phyloP scores from a whole-genome alignment of 1,140 invertebrate species.

The Drosophila prosaltans region DNA sequence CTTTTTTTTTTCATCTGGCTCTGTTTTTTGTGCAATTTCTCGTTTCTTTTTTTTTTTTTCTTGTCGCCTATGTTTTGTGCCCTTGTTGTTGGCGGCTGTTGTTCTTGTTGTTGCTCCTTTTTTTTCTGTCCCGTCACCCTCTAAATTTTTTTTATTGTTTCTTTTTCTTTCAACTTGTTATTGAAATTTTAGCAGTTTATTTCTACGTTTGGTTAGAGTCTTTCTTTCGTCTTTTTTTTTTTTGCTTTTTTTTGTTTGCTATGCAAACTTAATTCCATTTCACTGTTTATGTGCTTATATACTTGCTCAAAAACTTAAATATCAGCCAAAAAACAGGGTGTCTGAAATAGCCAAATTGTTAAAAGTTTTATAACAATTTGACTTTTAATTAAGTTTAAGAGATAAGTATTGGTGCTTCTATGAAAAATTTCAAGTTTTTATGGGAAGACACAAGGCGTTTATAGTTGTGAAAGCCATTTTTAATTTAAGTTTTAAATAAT shows the following conservation, averaged over 20 bases:
- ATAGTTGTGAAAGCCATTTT: too few species aligned
- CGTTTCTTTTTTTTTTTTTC: slow-evolving; percentile 23
- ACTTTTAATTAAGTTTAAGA: too few species aligned
- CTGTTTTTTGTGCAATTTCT: slow-evolving; percentile 20
- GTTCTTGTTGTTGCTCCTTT: slow-evolving; percentile 20
- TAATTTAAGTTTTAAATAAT: too few species aligned
- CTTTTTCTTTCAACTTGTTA: slow-evolving; percentile 48
- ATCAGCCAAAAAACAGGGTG: slow-evolving; percentile 35
- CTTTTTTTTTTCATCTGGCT: slow-evolving; percentile 26
- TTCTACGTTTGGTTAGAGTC: slow-evolving; percentile 73
- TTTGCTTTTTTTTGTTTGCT: slow-evolving; percentile 56
- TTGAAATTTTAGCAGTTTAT: slow-evolving; percentile 81
- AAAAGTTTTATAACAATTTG: background rate
- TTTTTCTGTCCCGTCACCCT: slow-evolving; percentile 42
- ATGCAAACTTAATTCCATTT: slow-evolving; percentile 83
- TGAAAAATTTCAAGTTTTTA: background rate
- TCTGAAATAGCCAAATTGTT: background rate
- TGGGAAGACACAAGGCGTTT: too few species aligned
- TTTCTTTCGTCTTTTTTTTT: slow-evolving; percentile 58
- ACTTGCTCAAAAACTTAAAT: slow-evolving; percentile 75
- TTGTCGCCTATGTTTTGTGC: slow-evolving; percentile 43
- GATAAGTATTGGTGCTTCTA: background rate
- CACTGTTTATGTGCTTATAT: slow-evolving; percentile 82
- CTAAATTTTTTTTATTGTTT: slow-evolving; percentile 31
- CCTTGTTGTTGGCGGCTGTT: slow-evolving; percentile 37